Evolutionary conservation across 2,888 invertebrate species (phyloP).

Genomic region (Drosophila colorata): DNA sequence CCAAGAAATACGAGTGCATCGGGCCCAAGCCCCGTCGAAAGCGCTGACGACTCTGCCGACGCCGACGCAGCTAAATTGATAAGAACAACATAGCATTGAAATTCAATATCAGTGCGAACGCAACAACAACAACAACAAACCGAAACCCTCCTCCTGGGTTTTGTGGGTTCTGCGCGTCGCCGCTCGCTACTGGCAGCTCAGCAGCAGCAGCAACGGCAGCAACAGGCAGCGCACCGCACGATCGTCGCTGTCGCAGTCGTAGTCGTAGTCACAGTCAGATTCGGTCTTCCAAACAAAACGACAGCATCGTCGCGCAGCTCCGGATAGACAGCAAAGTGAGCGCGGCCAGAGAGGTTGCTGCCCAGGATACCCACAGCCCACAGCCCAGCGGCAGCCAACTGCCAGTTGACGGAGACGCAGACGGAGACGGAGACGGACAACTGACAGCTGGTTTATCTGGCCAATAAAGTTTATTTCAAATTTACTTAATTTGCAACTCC

Average conservation of each 20-base stretch:
- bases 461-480: constrained; percentile 56
- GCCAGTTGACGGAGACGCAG: background rate
- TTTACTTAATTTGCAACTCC: constrained; percentile 57
- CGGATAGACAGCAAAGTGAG: constrained; percentile 63
- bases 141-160: constrained; percentile 54
- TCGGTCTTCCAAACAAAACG: constrained; percentile 66
- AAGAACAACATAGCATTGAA: constrained; percentile 68
- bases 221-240: constrained; percentile 27
- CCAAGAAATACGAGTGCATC: constrained; percentile 37
- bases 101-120: constrained; percentile 79
- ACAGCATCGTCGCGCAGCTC: constrained; percentile 55
- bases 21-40: constrained; percentile 6
- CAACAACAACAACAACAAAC: constrained; percentile 32
- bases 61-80: constrained; percentile 49
- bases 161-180: constrained; percentile 47
- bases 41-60: constrained; percentile 17
- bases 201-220: constrained; percentile 11
- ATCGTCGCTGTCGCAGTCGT: constrained; percentile 9
- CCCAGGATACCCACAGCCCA: constrained; percentile 52
- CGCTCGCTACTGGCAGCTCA: constrained; percentile 49
- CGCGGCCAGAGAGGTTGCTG: constrained; percentile 63
- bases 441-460: constrained; percentile 36
- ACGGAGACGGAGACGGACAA: constrained; percentile 15
- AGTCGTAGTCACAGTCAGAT: constrained; percentile 46
- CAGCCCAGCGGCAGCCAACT: constrained; percentile 19